Conservation (phyloP, 2,797 vertebrate genomes). For the Tragopan temminckii region DNA sequence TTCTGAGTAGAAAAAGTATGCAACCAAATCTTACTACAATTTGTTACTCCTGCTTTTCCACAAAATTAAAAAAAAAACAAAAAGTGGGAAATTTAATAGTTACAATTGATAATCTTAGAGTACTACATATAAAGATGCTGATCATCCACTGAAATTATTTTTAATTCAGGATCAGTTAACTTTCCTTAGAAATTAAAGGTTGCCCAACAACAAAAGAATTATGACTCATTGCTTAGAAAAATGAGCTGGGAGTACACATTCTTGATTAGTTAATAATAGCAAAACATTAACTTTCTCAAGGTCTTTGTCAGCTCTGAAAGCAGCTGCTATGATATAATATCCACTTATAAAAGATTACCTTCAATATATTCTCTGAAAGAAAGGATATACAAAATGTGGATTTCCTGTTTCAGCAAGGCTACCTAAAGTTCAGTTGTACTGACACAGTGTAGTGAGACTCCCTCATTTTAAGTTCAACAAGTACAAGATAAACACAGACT, state of each 20-base stretch:
- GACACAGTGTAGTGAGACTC: background rate
- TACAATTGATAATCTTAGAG: background rate
- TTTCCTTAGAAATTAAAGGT: background rate
- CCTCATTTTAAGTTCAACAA: background rate
- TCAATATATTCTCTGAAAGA: constrained; percentile 65
- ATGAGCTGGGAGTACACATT: background rate
- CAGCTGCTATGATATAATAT: constrained; percentile 48
- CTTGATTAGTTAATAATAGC: constrained; percentile 74
- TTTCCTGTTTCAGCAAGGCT: constrained; percentile 71
- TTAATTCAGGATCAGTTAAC: background rate
- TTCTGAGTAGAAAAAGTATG: background rate
- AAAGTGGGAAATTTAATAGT: background rate
- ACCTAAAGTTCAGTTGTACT: constrained; percentile 38
- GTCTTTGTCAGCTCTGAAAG: constrained; percentile 73
- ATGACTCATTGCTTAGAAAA: background rate
- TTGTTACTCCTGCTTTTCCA: background rate
- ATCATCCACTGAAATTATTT: background rate
- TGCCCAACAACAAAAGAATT: background rate
- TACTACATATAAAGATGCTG: too few species aligned
- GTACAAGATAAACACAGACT: constrained; percentile 21
- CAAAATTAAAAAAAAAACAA: background rate
- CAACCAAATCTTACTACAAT: background rate
- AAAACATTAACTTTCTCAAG: constrained; percentile 77
- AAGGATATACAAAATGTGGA: constrained; percentile 52
- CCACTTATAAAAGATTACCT: constrained; percentile 61